Conservation (phyloP, 2,797 vertebrate genomes). For the Streptopelia turtur region DNA sequence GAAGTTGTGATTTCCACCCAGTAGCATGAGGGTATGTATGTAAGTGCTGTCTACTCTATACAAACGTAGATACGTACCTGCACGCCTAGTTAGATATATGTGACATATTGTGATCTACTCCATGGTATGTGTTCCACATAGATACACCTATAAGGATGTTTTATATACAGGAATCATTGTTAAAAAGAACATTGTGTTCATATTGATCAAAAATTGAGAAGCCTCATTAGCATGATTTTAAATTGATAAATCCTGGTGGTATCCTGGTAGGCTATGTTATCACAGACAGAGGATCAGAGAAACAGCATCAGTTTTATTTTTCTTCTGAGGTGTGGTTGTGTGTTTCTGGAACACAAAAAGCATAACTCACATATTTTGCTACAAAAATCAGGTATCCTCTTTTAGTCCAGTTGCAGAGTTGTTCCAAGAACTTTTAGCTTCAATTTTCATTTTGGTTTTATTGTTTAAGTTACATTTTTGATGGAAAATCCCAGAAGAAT, state of each 20-base stretch:
- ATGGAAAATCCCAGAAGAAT: not conserved
- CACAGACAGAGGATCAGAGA: not conserved
- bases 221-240: not conserved
- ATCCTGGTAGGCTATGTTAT: not conserved
- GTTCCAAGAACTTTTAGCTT: not conserved
- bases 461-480: not conserved
- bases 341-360: not conserved
- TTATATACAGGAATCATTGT: not conserved
- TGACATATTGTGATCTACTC: not conserved
- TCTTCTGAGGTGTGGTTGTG: not conserved
- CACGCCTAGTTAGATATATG: not conserved
- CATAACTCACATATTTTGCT: not conserved
- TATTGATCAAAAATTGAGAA: not conserved
- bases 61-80: not conserved
- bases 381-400: not conserved
- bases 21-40: not conserved
- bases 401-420: not conserved
- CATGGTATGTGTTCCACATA: not conserved
- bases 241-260: not conserved
- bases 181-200: not conserved
- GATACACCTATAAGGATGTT: accelerated
- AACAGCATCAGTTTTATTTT: not conserved
- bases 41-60: not conserved
- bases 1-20: not conserved
- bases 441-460: not conserved